These are phyloP conservation scores for Choloepus didactylus DNA, from an alignment of 2,797 vertebrate genomes.

Conservation along the genomic window DNA sequence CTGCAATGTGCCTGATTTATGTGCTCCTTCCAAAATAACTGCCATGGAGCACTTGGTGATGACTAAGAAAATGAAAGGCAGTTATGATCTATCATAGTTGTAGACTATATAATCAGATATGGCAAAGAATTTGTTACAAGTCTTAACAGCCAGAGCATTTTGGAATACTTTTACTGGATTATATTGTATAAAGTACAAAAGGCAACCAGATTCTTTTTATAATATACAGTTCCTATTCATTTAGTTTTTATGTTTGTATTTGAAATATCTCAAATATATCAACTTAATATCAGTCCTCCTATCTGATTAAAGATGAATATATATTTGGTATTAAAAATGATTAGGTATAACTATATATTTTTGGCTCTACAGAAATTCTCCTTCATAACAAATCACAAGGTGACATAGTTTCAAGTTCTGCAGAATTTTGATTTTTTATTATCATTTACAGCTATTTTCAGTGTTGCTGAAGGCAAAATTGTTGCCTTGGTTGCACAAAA, in stretches of 20 bases:
- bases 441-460: conserved; percentile 74
- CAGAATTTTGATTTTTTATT: conserved; percentile 80
- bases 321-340: conserved; percentile 73
- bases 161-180: conserved; percentile 29
- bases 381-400: conserved; percentile 76
- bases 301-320: conserved; percentile 74
- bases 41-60: not conserved
- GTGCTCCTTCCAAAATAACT: not conserved
- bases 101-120: conserved; percentile 6
- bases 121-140: conserved; percentile 65
- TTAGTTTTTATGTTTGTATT: conserved; percentile 69
- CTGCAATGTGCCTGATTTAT: not conserved
- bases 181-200: not conserved
- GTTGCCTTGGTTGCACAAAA: conserved; percentile 73
- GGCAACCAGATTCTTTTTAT: not conserved
- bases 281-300: conserved; percentile 34
- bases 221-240: conserved; percentile 62
- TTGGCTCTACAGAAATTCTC: conserved; percentile 68
- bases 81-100: conserved; percentile 21
- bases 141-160: conserved; percentile 56
- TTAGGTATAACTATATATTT: conserved; percentile 66
- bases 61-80: conserved; percentile 29
- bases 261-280: conserved; percentile 49
- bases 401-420: conserved; percentile 74
- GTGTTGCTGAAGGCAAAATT: conserved; percentile 74